These are phyloP conservation scores for Bergia puertoricense DNA, from an alignment of 92 coral and sea anemone species.

Conservation along the genomic window DNA sequence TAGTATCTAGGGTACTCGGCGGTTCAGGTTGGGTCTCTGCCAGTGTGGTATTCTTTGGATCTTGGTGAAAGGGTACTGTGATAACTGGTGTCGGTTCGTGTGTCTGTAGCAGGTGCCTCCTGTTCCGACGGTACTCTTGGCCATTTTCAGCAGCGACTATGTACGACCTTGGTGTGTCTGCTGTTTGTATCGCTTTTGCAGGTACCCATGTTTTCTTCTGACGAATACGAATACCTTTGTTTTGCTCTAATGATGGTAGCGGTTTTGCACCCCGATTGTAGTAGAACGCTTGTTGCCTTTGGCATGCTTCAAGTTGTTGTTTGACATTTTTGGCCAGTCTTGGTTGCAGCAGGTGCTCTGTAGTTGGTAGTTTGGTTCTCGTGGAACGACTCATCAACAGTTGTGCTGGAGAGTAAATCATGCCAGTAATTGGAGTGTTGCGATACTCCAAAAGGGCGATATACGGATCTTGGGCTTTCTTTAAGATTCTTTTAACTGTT, in stretches of 20 bases:
- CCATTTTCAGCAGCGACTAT: conserved; percentile 53
- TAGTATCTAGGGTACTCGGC: neutral
- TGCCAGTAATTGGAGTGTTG: conserved; percentile 62
- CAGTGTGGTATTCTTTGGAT: neutral
- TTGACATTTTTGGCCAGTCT: conserved; percentile 19
- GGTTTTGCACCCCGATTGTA: conserved; percentile 46
- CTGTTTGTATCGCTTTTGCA: conserved; percentile 25
- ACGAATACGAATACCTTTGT: conserved; percentile 53
- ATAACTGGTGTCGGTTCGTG: neutral
- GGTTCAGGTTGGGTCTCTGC: neutral
- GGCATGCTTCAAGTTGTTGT: conserved; percentile 55
- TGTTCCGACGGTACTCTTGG: conserved; percentile 51
- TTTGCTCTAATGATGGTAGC: conserved; percentile 43
- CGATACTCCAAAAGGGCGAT: conserved; percentile 57
- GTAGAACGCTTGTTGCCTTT: conserved; percentile 44
- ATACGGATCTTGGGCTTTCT: conserved; percentile 54
- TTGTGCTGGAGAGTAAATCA: conserved; percentile 62
- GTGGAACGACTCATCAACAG: conserved; percentile 51
- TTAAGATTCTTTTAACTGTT: conserved; percentile 49
- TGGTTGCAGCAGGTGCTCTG: conserved; percentile 38
- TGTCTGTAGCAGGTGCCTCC: conserved; percentile 34
- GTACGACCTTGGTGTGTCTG: conserved; percentile 54
- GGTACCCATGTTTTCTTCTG: conserved; percentile 65
- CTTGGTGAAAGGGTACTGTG: neutral
- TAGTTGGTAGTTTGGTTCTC: conserved; percentile 29